A percentile compares a stretch with the other conserved stretches of the same genome.
These are phyloP conservation scores for Hyperopisus bebe DNA, from an alignment of 2,113 vertebrate genomes.

Conservation along the genomic window DNA sequence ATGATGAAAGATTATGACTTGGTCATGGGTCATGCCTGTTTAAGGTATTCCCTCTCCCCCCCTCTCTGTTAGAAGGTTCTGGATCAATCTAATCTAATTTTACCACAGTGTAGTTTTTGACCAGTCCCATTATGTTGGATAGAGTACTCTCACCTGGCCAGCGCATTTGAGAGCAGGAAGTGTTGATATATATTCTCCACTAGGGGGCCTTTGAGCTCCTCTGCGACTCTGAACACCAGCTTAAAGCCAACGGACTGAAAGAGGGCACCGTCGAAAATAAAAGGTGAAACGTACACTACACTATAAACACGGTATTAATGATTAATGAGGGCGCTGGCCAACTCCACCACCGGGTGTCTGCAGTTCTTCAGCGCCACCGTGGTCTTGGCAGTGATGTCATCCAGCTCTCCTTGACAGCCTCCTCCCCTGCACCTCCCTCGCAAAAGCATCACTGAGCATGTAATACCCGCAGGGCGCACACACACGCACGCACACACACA, in stretches of 20 bases:
- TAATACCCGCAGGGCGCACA: conserved; percentile 65
- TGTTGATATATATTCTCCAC: background rate
- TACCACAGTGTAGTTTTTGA: background rate
- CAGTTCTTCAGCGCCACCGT: background rate
- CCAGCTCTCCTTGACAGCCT: background rate
- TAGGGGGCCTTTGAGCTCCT: background rate
- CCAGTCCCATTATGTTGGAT: background rate
- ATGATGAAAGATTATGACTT: background rate
- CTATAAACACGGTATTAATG: background rate
- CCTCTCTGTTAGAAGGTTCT: background rate
- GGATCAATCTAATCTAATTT: background rate
- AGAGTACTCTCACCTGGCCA: background rate
- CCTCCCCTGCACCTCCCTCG: conserved; percentile 49
- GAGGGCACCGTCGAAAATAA: background rate
- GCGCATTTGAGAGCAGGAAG: background rate
- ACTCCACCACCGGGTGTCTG: background rate
- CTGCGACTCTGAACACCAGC: background rate
- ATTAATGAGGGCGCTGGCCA: background rate
- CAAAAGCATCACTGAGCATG: conserved; percentile 75
- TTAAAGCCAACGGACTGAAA: background rate
- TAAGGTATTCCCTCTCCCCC: background rate
- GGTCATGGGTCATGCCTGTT: background rate
- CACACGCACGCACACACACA: background rate
- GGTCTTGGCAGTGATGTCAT: background rate
- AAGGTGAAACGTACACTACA: background rate